These are phyloP conservation scores for Chinchilla lanigera DNA, from an alignment of 2,113 vertebrate genomes.

Conservation along the genomic window DNA sequence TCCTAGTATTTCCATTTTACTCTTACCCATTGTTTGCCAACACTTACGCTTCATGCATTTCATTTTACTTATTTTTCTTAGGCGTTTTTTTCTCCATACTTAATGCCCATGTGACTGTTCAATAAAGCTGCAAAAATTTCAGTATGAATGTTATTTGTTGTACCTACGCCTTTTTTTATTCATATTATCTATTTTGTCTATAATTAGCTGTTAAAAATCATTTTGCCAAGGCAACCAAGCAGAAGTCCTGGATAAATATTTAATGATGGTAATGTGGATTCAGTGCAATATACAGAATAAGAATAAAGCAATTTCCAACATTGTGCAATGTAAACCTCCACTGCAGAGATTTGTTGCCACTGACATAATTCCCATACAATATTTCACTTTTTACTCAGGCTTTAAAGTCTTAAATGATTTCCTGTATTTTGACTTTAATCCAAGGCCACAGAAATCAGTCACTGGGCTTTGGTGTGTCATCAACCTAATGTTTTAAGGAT, in stretches of 20 bases:
- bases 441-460: background rate
- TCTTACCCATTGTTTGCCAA: background rate
- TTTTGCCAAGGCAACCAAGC: conserved; percentile 55
- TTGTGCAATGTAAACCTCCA: conserved; percentile 8
- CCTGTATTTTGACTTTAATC: conserved; percentile 64
- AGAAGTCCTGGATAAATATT: conserved; percentile 74
- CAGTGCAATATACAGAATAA: conserved; percentile 37
- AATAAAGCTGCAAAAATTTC: conserved; percentile 51
- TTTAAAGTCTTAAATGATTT: conserved; percentile 67
- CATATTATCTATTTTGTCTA: conserved; percentile 65
- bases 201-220: conserved; percentile 73
- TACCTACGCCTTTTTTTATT: conserved; percentile 28
- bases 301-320: conserved; percentile 47
- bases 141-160: conserved; percentile 53
- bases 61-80: conserved; percentile 41
- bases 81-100: background rate
- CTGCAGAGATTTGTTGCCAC: conserved; percentile 25
- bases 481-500: conserved; percentile 21
- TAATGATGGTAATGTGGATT: conserved; percentile 67
- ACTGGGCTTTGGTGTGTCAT: conserved; percentile 8
- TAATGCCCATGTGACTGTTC: background rate
- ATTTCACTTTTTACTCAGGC: background rate
- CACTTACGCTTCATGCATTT: background rate
- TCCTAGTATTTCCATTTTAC: background rate
- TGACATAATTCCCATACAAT: background rate